These are phyloP conservation scores for Prosopocoilus inquinatus DNA, from an alignment of 2,888 invertebrate species.

Conservation along the genomic window DNA sequence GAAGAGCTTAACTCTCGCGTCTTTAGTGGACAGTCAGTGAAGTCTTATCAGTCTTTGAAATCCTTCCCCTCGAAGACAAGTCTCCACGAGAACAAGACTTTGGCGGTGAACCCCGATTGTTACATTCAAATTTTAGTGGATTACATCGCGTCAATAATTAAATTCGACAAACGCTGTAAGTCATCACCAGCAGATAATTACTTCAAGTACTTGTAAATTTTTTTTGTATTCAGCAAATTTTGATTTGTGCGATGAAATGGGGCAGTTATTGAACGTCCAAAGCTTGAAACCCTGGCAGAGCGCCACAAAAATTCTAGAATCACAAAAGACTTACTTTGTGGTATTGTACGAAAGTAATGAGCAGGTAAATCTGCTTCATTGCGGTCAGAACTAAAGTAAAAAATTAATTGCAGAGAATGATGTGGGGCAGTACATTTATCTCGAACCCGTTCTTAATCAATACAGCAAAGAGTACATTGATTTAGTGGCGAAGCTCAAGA, in stretches of 20 bases:
- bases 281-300: constrained; percentile 27
- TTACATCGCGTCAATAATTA: constrained; percentile 38
- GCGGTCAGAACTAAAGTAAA: background rate
- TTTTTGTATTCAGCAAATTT: constrained; percentile 32
- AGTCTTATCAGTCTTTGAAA: background rate
- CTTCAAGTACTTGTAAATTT: background rate
- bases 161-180: constrained; percentile 26
- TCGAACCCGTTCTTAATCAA: constrained; percentile 25
- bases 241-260: constrained; percentile 41
- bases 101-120: constrained; percentile 48
- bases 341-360: constrained; percentile 39
- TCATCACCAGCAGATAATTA: background rate
- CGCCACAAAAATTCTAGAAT: constrained; percentile 35
- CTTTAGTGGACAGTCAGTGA: background rate
- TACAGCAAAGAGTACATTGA: constrained; percentile 24
- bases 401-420: constrained; percentile 21
- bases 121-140: constrained; percentile 45
- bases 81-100: constrained; percentile 23
- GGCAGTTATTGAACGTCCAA: constrained; percentile 33
- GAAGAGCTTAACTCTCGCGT: background rate
- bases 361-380: constrained; percentile 8
- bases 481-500: constrained; percentile 20
- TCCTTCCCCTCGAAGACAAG: constrained; percentile 26
- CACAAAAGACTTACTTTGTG: constrained; percentile 34
- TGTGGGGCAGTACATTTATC: constrained; percentile 16